phyloP scores from a whole-genome alignment of 1,140 invertebrate genomes.

The Mizuhopecten yessoensis region DNA sequence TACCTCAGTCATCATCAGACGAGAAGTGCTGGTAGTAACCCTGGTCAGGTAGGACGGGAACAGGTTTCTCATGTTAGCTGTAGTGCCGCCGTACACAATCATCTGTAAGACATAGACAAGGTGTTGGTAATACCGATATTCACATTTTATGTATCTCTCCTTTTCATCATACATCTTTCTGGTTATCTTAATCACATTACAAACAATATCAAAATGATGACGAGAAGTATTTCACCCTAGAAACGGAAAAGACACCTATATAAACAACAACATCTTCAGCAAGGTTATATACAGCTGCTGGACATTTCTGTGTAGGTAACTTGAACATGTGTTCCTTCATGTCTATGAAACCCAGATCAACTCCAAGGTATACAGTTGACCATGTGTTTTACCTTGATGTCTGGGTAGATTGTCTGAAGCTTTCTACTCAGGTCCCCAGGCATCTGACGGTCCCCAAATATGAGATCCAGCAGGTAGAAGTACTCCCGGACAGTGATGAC shows the following conservation, averaged over 20 bases:
- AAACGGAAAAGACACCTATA: too few relatives aligned
- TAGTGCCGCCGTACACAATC: slow-evolving; percentile 78
- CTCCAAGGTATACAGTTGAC: too few relatives aligned
- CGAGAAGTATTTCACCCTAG: too few relatives aligned
- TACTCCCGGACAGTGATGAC: slow-evolving; percentile 77
- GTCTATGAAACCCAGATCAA: too few relatives aligned
- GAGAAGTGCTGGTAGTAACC: slow-evolving; percentile 62
- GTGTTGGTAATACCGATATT: too few relatives aligned
- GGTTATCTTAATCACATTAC: too few relatives aligned
- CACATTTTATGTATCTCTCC: too few relatives aligned
- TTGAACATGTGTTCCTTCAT: background rate
- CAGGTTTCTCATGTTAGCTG: slow-evolving; percentile 75
- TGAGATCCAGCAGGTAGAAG: slow-evolving; percentile 80
- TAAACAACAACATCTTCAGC: too few relatives aligned
- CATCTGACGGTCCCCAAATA: slow-evolving; percentile 75
- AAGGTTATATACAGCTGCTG: too few relatives aligned
- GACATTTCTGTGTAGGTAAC: background rate
- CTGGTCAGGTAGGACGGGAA: slow-evolving; percentile 81
- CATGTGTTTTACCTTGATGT: slow-evolving; percentile 78
- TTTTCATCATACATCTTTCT: too few relatives aligned
- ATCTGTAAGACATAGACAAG: slow-evolving; percentile 67
- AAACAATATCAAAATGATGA: too few relatives aligned
- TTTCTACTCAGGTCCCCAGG: slow-evolving; percentile 76
- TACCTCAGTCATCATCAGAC: slow-evolving; percentile 78
- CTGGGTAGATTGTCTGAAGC: slow-evolving; percentile 79